Evolutionary conservation across 2,797 vertebrate genomes (phyloP), one percentile per base, ranked within the genome.

Genomic region (Myoxocephalus aenaeus): DNA sequence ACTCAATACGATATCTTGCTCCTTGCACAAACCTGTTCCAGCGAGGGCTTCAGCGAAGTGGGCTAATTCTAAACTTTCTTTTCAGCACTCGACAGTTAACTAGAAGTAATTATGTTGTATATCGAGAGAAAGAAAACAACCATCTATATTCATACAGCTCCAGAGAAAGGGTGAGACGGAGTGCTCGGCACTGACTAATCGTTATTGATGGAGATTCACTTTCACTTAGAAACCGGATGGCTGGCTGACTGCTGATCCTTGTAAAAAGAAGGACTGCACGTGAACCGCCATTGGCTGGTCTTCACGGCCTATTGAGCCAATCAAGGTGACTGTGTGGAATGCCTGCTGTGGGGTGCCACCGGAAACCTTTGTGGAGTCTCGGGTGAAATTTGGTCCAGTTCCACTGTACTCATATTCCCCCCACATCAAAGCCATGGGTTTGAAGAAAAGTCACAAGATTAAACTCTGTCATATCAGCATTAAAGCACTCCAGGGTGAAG

Each of bases 171-270:
- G 73, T 79, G 80, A 89, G 86, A 87, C 81, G 70, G 73, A 71
- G 88, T 68, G 79, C 82, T 83, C 14, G 32, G 58, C 89, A 76
- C 70, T 22, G 61, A 73, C 90, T 90, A 92, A 93, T 93, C 84
- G 83, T 88, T 93, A 92, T 91, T 90, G 90, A 93, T 93, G 91
- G 86, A 83, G 83, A 87, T 92, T 91, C 89, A 83, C 73, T 92
- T 88, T 87, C 79, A 86, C 84, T 92, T 89, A 90, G 82, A 73
- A 32, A 64, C 74, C 18, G 75, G 79, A 80, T 76, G 85, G 67
- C 84, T 85, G 83, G 86, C 80, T 81, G 85, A 86, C 76, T 87
- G 75, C 84, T 84, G 83, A 67, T 77, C 73, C 85, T 84, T 18
- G 17, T 59, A 74, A 83, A 73, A 65, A 70, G 57, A 70, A 50